These are phyloP conservation scores for Pseudomyrmex sp. DNA, from an alignment of 1,140 invertebrate genomes.

Conservation along the genomic window DNA sequence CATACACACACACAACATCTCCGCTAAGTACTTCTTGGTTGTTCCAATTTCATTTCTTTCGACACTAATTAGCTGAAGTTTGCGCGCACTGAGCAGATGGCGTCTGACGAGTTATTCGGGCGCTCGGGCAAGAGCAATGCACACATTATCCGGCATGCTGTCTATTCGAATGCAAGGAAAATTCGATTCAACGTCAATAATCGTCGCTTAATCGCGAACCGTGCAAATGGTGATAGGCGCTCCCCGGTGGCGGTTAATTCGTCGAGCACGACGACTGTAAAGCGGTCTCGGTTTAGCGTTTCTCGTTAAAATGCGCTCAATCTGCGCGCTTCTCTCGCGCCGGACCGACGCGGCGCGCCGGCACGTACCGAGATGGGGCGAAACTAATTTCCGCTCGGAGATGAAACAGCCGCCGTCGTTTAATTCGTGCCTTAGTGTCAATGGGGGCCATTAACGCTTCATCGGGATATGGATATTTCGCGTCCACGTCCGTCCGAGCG, in stretches of 20 bases:
- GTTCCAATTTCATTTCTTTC: background rate
- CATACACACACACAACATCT: background rate
- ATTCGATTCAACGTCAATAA: slow-evolving; percentile 34
- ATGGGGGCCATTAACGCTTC: slow-evolving; percentile 66
- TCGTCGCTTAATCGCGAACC: background rate
- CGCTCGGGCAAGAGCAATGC: background rate
- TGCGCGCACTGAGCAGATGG: background rate
- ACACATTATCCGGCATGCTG: background rate
- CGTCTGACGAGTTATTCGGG: background rate
- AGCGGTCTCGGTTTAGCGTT: slow-evolving; percentile 55
- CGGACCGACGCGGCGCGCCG: slow-evolving; percentile 11
- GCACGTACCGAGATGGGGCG: slow-evolving; percentile 65
- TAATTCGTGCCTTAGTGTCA: slow-evolving; percentile 70
- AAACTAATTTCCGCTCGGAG: slow-evolving; percentile 73
- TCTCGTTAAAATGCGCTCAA: slow-evolving; percentile 64
- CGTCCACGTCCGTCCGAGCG: slow-evolving; percentile 10
- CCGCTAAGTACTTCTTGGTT: background rate
- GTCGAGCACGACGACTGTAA: slow-evolving; percentile 57
- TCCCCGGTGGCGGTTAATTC: slow-evolving; percentile 62
- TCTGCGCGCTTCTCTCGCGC: slow-evolving; percentile 35
- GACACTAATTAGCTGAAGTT: background rate
- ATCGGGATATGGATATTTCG: slow-evolving; percentile 51
- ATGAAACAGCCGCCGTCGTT: slow-evolving; percentile 70
- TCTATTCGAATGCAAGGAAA: slow-evolving; percentile 20
- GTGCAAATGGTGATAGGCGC: slow-evolving; percentile 27